Conservation (phyloP, 1,140 invertebrate species). For the Sycophaga agraensis region DNA sequence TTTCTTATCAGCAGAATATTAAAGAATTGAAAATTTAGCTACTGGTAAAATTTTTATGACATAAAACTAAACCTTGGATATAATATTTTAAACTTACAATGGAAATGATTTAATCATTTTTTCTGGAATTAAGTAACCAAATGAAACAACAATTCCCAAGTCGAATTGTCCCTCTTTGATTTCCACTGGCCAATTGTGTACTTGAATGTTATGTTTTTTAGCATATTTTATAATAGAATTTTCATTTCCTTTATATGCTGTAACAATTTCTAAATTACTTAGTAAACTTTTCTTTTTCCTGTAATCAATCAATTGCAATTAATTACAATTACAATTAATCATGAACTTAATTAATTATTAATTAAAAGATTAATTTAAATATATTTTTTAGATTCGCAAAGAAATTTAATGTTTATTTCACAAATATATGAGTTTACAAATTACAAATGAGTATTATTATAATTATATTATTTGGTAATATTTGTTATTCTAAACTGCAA, state of each 20-base stretch:
- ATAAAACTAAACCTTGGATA: background rate
- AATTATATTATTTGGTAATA: constrained; percentile 2
- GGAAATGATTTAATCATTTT: constrained; percentile 66
- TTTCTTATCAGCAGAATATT: too few relatives aligned
- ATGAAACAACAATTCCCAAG: constrained; percentile 71
- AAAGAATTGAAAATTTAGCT: too few relatives aligned
- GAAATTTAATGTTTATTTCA: too few relatives aligned
- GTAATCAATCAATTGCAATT: background rate
- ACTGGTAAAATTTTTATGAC: constrained; percentile 6
- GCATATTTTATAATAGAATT: constrained; percentile 62
- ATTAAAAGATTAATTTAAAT: background rate
- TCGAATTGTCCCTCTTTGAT: constrained; percentile 56
- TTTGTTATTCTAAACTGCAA: too few relatives aligned
- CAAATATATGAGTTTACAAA: too few relatives aligned
- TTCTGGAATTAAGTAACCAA: constrained; percentile 70
- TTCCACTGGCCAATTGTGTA: constrained; percentile 63
- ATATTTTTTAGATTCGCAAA: constrained; percentile 16
- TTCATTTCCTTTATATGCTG: constrained; percentile 55
- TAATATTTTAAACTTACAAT: constrained; percentile 53
- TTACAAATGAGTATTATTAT: constrained; percentile 20
- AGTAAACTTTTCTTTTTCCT: constrained; percentile 37
- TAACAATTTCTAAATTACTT: constrained; percentile 62
- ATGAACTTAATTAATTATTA: too few relatives aligned
- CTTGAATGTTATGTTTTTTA: constrained; percentile 51
- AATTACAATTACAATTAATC: background rate